Base-by-base conservation (phyloP, 2,113 vertebrate species). In the Indicator indicator region DNA sequence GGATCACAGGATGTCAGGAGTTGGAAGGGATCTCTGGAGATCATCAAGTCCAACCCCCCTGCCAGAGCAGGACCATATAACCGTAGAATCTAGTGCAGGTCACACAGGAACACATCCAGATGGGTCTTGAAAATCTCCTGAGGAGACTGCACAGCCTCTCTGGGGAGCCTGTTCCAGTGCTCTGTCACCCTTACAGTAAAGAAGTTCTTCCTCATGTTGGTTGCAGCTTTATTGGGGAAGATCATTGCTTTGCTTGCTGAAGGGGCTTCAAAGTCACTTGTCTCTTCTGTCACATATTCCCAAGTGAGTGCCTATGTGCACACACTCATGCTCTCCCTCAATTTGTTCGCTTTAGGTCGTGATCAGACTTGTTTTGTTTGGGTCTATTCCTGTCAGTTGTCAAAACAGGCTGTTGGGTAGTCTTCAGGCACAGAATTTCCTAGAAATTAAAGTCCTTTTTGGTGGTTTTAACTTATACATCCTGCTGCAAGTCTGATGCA, bases 311-410 rank as follows among this genome's bases (percentile, higher is more conserved):
- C 7, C 2, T 4, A 0, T 5, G 1, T 12, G 52, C 44, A 3
- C 28, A 1, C 15, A 0, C 42, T 26, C 17, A 0, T 11, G 1
- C 62, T 32, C n/a, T 42, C 54, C 65, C 65, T 27, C 78, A 3
- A 0, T 12, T 55, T 12, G 6, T 15, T 73, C 54, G 0, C 54
- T 42, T 40, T 1, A 20, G 32, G 3, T 46, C 36, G 56, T 23
- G 17, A 24, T 7, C 36, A 14, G 21, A 28, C n/a, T 4, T 16
- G 32, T 10, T 72, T n/a, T n/a, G 42, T 26, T 40, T n/a, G 5
- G 18, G 56, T 19, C n/a, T 3, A 0, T 40, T 20, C 24, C 59
- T 36, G 38, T 4, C 55, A 7, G 11, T 11, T n/a, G 24, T 23
- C 52, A 36, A 3, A 62, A 8, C n/a, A 24, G 73, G 33, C 74